Evolutionary conservation across 1,140 invertebrate species (phyloP), one percentile per base, ranked within the genome.

Genomic region (Psilanteris sp.): DNA sequence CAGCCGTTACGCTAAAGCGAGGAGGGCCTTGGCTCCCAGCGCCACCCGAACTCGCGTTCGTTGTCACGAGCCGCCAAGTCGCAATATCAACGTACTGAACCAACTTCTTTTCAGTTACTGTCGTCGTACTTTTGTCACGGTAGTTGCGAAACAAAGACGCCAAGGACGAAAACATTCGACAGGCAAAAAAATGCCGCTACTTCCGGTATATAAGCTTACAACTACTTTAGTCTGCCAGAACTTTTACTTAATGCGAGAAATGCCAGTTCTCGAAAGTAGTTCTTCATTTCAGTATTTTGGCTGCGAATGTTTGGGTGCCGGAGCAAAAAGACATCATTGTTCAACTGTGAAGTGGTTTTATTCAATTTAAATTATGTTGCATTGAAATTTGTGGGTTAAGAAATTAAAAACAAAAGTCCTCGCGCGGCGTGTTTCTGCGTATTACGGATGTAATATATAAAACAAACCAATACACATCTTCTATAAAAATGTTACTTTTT

Each of bases 181-280:
- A 14, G 20, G 27, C 57, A 74, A 52, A 61, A 44, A 66, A 54
- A 22, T 46, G 41, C 48, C 22, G 18, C 34, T 31, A 54, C 43
- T 57, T 46, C 18, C 29, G 4, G 11, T 14, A 24, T 20, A 34
- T 41, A 36, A 36, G 34, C 43, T 41, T 52, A 50, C 36, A 39
- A 52, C 59, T 50, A 55, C 68, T 62, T 72, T 55, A 55, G 61
- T 54, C 32, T 7, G 50, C 24, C 32, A 9, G 32, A 72, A 72
- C 26, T 39, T 46, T 34, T 39, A 62, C 55, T 43, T 26, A 34
- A 54, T 29, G 32, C 8, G 3, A 1, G 1, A 22, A 18, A 61
- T 29, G 27, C 13, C 22, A 31, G 39, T 44, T 71, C 15, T 29
- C 22, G n/a, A 37, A 39, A 44, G 16, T 36, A 22, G 22, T 55